These are phyloP conservation scores for Mesembrinibis cayennensis DNA, from an alignment of 2,113 vertebrate species.

Conservation along the genomic window DNA sequence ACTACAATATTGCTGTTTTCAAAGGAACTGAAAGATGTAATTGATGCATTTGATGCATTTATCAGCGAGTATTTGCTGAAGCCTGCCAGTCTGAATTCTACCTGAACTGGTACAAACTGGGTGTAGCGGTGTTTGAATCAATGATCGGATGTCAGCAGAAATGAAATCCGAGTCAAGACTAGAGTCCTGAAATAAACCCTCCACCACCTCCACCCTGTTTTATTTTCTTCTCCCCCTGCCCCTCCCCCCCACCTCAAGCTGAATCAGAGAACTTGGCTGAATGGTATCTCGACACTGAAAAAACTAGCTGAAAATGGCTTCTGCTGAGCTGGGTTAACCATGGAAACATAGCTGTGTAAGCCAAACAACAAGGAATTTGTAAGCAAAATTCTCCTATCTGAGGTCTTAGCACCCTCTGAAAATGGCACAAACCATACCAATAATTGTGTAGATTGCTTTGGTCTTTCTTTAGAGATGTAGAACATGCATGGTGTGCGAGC, in stretches of 20 bases:
- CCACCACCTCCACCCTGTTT: neutral
- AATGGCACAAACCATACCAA: neutral
- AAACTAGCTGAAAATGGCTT: neutral
- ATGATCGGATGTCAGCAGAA: neutral
- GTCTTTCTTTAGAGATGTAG: neutral
- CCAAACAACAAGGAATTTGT: neutral
- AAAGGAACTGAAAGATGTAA: neutral
- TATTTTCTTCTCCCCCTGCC: neutral
- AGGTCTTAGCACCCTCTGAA: neutral
- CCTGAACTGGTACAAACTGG: neutral
- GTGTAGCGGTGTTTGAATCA: neutral
- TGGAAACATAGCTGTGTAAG: neutral
- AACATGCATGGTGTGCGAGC: neutral
- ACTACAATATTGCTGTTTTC: neutral
- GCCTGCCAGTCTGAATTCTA: neutral
- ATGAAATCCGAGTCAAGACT: neutral
- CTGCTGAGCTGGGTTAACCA: neutral
- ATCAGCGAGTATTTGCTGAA: neutral
- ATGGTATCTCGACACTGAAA: neutral
- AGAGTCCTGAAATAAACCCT: neutral
- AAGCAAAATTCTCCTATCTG: neutral
- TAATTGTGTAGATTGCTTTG: neutral
- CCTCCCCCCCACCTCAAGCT: neutral
- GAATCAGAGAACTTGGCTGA: neutral
- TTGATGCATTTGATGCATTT: neutral